Evolutionary conservation across 2,113 vertebrate species (phyloP), one percentile per base, ranked within the genome.

Genomic region (Merops nubicus): DNA sequence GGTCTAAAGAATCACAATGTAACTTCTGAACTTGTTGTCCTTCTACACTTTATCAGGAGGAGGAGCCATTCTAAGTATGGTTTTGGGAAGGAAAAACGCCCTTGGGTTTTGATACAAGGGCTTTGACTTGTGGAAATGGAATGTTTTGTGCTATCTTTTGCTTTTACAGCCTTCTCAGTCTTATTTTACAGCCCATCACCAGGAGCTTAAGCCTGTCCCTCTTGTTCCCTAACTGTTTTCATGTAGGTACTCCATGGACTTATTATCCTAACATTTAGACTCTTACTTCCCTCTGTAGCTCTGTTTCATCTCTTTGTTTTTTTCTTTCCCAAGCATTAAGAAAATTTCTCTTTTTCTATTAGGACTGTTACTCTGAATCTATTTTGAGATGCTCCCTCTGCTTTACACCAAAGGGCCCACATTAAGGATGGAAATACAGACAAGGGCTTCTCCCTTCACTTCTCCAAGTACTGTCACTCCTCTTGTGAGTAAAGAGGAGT

Each of bases 1-100:
- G 3, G 25, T 65, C 33, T 21, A 15, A 0, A 2, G 17, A 42
- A 48, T 38, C 28, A 4, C 6, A 26, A 19, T 29, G 12, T 18
- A 19, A 29, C 56, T 72, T 51, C 45, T 47, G 40, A 42, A 70
- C 33, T 34, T 11, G 19, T 47, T 60, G 34, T 50, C 47, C 29
- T 54, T 70, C 34, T 43, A 1, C 25, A 3, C 28, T 40, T 87
- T 28, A 22, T 74, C 20, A 68, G 60, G 20, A 38, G 72, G 43
- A 64, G 28, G 12, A 73, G 7, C 10, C 10, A 3, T 38, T 87
- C 31, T 29, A 14, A 22, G 19, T n/a, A 10, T 15, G 9, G 5
- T 64, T 64, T 64, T 83, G 59, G 54, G 28, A 59, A 59, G 28
- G 60, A 54, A 43, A 63, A 10, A 1, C 9, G 16, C 48, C 28